phyloP scores from a whole-genome alignment of 1,140 invertebrate genomes.

The Drosophila nigrodunni region DNA sequence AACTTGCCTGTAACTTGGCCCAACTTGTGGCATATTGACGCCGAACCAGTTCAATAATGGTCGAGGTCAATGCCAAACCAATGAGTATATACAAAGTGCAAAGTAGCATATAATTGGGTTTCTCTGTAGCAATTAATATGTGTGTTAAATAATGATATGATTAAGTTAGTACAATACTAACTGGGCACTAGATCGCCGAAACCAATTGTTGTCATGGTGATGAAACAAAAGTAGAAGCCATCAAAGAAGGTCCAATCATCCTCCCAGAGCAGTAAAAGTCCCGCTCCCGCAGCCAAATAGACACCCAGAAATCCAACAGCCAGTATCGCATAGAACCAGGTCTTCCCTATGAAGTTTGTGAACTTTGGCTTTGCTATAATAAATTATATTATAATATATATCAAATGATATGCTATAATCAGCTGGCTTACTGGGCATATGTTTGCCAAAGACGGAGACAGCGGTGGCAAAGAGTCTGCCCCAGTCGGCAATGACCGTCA shows the following conservation, averaged over 20 bases:
- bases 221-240: slow-evolving; percentile 97
- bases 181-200: slow-evolving; percentile 96
- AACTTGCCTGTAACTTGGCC: slow-evolving; percentile 87
- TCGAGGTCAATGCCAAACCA: slow-evolving; percentile 96
- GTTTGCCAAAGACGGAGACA: slow-evolving; percentile 88
- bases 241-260: slow-evolving; percentile 96
- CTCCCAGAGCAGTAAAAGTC: slow-evolving; percentile 90
- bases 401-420: background rate
- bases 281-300: slow-evolving; percentile 92
- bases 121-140: slow-evolving; percentile 86
- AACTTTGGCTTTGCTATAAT: slow-evolving; percentile 72
- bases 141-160: background rate
- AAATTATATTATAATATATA: no score
- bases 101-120: slow-evolving; percentile 94
- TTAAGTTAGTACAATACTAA: slow-evolving; percentile 84
- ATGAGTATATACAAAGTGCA: slow-evolving; percentile 97
- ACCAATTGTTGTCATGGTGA: slow-evolving; percentile 97
- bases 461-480: slow-evolving; percentile 94
- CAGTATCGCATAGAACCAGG: slow-evolving; percentile 88
- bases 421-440: slow-evolving; percentile 85
- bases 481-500: slow-evolving; percentile 96
- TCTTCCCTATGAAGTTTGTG: slow-evolving; percentile 85
- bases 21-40: slow-evolving; percentile 94
- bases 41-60: slow-evolving; percentile 95
- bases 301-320: slow-evolving; percentile 90